phyloP scores from a whole-genome alignment of 1,140 invertebrate species.

The Galleria mellonella region DNA sequence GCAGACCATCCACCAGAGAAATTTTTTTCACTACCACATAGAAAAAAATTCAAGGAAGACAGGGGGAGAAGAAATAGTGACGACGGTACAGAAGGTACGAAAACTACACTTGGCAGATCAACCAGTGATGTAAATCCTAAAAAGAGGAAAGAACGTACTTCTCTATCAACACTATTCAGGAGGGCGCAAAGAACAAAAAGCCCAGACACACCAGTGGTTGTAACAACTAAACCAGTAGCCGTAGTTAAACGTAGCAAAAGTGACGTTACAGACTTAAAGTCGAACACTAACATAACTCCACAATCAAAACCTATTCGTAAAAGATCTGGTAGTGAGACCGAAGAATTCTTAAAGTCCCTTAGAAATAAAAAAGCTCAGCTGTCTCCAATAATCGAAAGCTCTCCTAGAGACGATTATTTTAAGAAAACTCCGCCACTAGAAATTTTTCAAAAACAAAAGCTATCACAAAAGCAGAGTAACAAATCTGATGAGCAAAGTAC shows the following conservation, averaged over 20 bases:
- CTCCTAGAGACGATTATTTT: slow-evolving; percentile 81
- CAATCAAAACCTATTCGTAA: slow-evolving; percentile 61
- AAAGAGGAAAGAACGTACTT: slow-evolving; percentile 65
- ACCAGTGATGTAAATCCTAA: slow-evolving; percentile 74
- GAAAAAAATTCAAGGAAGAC: slow-evolving; percentile 62
- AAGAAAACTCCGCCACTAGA: slow-evolving; percentile 63
- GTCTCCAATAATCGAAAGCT: slow-evolving; percentile 85
- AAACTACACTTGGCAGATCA: slow-evolving; percentile 62
- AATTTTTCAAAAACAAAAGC: slow-evolving; percentile 47
- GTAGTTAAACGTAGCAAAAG: slow-evolving; percentile 79
- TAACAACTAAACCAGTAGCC: slow-evolving; percentile 52
- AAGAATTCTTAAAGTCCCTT: slow-evolving; percentile 71
- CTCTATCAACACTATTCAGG: slow-evolving; percentile 77
- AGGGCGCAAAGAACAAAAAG: slow-evolving; percentile 61
- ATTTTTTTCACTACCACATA: slow-evolving; percentile 78
- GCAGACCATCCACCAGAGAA: slow-evolving; percentile 74
- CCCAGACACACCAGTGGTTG: slow-evolving; percentile 51
- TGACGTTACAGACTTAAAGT: slow-evolving; percentile 79
- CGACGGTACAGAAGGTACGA: slow-evolving; percentile 44
- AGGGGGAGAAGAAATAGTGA: slow-evolving; percentile 63
- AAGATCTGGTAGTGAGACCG: slow-evolving; percentile 70
- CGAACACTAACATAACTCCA: slow-evolving; percentile 58
- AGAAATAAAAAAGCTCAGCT: slow-evolving; percentile 78
- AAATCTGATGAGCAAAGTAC: slow-evolving; percentile 19
- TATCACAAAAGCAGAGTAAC: slow-evolving; percentile 33